Evolutionary conservation across 1,140 invertebrate species (phyloP).

Genomic region (Hypothenemus hampei): DNA sequence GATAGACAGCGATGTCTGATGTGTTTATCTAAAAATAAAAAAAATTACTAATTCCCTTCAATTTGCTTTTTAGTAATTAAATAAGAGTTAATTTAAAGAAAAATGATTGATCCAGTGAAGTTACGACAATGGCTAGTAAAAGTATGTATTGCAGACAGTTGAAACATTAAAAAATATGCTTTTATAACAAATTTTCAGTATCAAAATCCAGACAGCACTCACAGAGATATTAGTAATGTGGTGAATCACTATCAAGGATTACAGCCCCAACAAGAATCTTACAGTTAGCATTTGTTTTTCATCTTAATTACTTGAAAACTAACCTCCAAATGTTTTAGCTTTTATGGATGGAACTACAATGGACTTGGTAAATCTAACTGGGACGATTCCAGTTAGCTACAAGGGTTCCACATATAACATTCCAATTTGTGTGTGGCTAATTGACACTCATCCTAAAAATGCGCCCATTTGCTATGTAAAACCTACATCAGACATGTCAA

Average conservation of each 20-base stretch:
- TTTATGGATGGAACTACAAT: conserved; percentile 85
- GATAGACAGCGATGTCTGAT: too few species aligned
- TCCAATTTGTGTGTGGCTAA: conserved; percentile 92
- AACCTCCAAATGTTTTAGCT: conserved; percentile 55
- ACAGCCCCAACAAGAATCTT: conserved; percentile 57
- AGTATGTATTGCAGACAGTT: conserved; percentile 34
- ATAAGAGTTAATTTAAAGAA: too few species aligned
- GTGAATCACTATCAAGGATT: conserved; percentile 70
- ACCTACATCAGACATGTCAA: conserved; percentile 92
- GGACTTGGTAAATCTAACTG: conserved; percentile 78
- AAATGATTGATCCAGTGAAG: conserved; percentile 33
- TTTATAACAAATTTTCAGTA: conserved; percentile 50
- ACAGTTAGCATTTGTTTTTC: conserved; percentile 52
- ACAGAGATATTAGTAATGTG: conserved; percentile 66
- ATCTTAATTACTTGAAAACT: conserved; percentile 19
- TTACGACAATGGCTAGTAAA: conserved; percentile 53
- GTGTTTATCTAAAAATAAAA: too few species aligned
- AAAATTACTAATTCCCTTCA: too few species aligned
- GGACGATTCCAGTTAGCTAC: conserved; percentile 89
- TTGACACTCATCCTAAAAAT: conserved; percentile 95
- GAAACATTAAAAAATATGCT: not conserved
- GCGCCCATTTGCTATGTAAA: conserved; percentile 97
- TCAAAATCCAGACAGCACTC: conserved; percentile 69
- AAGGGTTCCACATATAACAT: conserved; percentile 94
- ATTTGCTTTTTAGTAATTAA: too few species aligned